Base-by-base conservation (phyloP, 2,888 invertebrate species). In the Entomobrya proxima region DNA sequence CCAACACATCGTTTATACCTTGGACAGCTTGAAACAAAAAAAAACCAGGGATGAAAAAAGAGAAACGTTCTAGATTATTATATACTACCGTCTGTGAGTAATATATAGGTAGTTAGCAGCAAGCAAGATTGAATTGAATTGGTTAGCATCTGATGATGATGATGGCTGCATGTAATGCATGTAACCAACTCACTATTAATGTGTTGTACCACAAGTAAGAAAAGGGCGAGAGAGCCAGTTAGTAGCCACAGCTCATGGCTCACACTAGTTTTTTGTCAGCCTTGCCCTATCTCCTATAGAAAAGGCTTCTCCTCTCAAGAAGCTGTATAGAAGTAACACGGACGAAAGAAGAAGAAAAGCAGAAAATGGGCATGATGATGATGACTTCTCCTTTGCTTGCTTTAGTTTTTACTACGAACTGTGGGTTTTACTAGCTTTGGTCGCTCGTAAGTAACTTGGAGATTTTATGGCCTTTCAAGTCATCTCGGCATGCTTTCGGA, bases 401-500 rank as follows among this genome's bases (percentile, higher is more conserved):
- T 40, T 37, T 67, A 47, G 50, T 80, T 58, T 80, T 40, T 80
- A n/a, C 80, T 80, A 18, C 21, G 30, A 74, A 74, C 74, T 47
- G 74, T 74, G 74, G 74, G 50, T 74, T 74, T 67, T 74, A 74
- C 74, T 50, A 21, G 74, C 30, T 50, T 76, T 50, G 77, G 72
- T 77, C 67, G 69, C 69, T 83, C 77, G 76, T 83, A 83, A 77
- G 76, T 77, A 78, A 78, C 78, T 84, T 78, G 77, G 77, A 78
- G 78, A 78, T 77, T 84, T 84, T 84, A 84, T 84, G 77, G 69
- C 67, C 77, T 72, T 76, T 84, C 84, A 84, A 84, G 84, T 84
- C 84, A 84, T 78, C 84, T 78, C 84, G 61, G 84, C 78, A 40
- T 84, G 84, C 84, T 84, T 84, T 84, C 58, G 84, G 78, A 83